Conservation (phyloP, 2,113 vertebrate genomes). For the Scopus umbretta region DNA sequence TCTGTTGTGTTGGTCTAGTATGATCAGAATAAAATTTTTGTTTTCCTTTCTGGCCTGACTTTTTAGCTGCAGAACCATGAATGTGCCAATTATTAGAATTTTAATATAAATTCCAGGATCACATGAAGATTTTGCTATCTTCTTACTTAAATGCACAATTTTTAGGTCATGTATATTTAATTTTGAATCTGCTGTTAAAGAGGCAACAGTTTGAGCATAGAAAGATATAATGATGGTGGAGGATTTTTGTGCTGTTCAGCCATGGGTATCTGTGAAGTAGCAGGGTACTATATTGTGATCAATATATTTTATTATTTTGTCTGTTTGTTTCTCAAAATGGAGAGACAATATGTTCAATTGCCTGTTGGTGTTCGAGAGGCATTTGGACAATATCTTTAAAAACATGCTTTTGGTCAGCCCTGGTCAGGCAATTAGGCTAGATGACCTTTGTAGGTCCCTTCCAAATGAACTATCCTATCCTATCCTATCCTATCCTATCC, state of each 20-base stretch:
- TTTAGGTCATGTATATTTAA: not conserved
- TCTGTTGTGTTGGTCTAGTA: not conserved
- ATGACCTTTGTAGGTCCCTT: not conserved
- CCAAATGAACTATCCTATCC: not conserved
- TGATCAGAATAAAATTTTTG: not conserved
- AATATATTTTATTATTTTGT: not conserved
- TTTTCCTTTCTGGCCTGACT: not conserved
- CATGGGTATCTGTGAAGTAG: not conserved
- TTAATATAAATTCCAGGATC: not conserved
- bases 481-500: not conserved
- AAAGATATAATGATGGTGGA: not conserved
- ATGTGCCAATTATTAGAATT: not conserved
- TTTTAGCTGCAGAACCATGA: not conserved
- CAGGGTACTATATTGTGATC: not conserved
- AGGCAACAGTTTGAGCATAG: not conserved
- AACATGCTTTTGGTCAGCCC: not conserved
- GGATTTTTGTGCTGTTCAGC: not conserved
- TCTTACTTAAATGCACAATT: not conserved
- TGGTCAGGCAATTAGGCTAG: not conserved
- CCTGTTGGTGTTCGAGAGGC: not conserved
- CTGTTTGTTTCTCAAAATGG: not conserved
- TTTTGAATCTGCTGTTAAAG: not conserved
- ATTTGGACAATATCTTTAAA: not conserved
- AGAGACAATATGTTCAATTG: not conserved
- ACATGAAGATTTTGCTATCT: not conserved